Percentiles rank a stretch among this genome's conserved stretches.
These are phyloP conservation scores for Diphyllodes magnificus DNA, from an alignment of 2,113 vertebrate species.

Conservation along the genomic window DNA sequence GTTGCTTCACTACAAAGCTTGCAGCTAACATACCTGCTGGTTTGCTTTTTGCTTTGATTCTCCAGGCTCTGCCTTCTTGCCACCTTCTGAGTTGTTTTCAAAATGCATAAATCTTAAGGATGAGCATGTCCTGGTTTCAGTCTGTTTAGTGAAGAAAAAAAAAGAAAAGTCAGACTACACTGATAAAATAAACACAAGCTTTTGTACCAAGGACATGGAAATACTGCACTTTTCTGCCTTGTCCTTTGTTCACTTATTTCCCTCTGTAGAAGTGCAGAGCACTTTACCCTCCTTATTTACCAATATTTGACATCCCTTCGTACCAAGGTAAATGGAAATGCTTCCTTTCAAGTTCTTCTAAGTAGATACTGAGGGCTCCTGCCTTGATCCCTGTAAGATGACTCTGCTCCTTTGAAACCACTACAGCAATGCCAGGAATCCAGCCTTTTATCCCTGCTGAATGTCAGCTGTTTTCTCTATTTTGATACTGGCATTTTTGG, in stretches of 20 bases:
- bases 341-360: neutral
- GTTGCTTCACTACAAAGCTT: slow-evolving; percentile 63
- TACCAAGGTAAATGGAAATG: slow-evolving; percentile 15
- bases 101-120: slow-evolving; percentile 43
- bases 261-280: neutral
- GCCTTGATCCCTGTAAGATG: slow-evolving; percentile 17
- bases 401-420: neutral
- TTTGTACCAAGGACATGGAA: neutral
- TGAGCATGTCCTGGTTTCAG: slow-evolving; percentile 32
- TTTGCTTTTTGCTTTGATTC: slow-evolving; percentile 67
- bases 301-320: slow-evolving; percentile 11
- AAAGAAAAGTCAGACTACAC: neutral
- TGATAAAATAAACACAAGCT: neutral
- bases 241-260: neutral
- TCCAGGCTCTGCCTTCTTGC: slow-evolving; percentile 44
- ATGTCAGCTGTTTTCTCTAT: slow-evolving; percentile 7
- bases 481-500: neutral
- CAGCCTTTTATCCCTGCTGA: slow-evolving; percentile 20
- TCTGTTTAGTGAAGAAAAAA: neutral
- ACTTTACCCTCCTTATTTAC: neutral
- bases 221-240: neutral
- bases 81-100: slow-evolving; percentile 44
- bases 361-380: neutral
- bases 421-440: slow-evolving; percentile 17
- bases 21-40: slow-evolving; percentile 67